These are phyloP conservation scores for Tachycineta bicolor DNA, from an alignment of 2,113 vertebrate genomes.

Conservation along the genomic window DNA sequence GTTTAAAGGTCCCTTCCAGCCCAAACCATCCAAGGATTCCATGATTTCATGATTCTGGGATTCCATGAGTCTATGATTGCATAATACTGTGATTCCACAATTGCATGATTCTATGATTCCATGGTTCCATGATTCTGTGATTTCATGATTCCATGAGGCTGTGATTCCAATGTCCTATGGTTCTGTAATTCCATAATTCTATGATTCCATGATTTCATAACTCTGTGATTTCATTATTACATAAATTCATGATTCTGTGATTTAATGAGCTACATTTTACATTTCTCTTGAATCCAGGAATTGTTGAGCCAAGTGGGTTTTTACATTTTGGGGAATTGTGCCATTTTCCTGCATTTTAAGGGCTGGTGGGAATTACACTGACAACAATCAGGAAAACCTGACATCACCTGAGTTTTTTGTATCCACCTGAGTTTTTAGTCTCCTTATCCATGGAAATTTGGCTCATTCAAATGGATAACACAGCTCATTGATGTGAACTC, in stretches of 20 bases:
- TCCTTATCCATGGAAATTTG: not conserved
- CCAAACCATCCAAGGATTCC: not conserved
- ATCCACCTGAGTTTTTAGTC: not conserved
- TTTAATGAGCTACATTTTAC: not conserved
- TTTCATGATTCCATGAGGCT: rapidly evolving
- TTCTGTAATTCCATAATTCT: not conserved
- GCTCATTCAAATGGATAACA: not conserved
- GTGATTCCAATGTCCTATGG: not conserved
- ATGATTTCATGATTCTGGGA: not conserved
- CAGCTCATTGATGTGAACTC: not conserved
- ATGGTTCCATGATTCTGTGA: no score
- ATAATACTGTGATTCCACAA: not conserved
- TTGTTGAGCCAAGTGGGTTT: not conserved
- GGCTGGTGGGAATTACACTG: not conserved
- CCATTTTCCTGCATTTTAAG: not conserved
- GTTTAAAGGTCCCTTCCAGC: not conserved
- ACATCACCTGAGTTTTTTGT: not conserved
- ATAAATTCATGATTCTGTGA: rapidly evolving
- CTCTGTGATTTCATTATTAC: not conserved
- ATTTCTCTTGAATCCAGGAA: not conserved
- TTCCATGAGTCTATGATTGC: not conserved
- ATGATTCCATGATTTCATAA: not conserved
- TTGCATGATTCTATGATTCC: not conserved
- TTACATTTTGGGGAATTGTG: not conserved
- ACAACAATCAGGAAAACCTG: not conserved